Evolutionary conservation across 1,140 invertebrate species (phyloP), one percentile per base, ranked within the genome.

Genomic region (Hyphantria cunea): DNA sequence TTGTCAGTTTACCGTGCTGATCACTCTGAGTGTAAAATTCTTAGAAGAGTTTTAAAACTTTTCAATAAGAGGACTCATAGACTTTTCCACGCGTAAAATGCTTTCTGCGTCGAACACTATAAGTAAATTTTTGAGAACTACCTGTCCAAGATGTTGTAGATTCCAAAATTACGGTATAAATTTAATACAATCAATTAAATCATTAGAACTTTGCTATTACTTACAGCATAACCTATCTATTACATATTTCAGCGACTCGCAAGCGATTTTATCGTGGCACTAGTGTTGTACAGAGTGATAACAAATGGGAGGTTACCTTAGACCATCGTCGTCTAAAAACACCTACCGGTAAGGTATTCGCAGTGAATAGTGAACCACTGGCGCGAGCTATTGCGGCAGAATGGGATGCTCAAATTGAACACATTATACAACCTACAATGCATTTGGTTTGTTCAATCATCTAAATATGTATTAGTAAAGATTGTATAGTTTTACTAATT

Each of bases 301-400:
- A 74, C 13, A 85, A 83, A 45, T 89, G 85, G 85, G 86, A 88
- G 60, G 68, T 89, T 8, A 86, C 82, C 8, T 74, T 89, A 50
- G 86, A 89, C 41, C 95, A 97, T 78, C 93, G 94, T 25, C 97
- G 97, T 85, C 85, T 98, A 7, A 97, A 97, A 91, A 98, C 98
- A 32, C 97, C 97, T 0, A 93, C 93, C 76, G 97, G 97, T 5
- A 92, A 93, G 58, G 76, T 95, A 10, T 95, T 98, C 72, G 92
- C 93, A 74, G 94, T 98, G 0, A 92, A 94, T 25, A 97, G 93
- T 88, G 96, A 99, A 91, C 93, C 95, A n/a, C 87, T 99, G 34
- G 98, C 98, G 11, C 91, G 98, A 56, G 97, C 96, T 11, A 93
- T 99, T 39, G 97, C 97, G 3, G 93, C 95, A 48, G 98, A 99